These are phyloP conservation scores for Eupithecia vulgata DNA, from an alignment of 2,888 invertebrate species.

Conservation along the genomic window DNA sequence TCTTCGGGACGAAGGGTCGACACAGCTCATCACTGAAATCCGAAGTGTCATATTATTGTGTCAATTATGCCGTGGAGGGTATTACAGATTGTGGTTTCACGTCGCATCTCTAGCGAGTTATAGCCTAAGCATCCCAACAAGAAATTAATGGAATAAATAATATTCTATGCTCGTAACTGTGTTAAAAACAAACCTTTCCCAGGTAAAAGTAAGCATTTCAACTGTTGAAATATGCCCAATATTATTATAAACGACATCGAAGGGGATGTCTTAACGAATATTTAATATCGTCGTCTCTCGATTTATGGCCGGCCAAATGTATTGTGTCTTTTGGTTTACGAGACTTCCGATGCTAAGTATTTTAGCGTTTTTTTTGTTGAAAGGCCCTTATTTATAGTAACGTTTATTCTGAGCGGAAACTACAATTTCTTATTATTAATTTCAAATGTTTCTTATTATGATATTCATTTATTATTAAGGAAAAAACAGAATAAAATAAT, in stretches of 20 bases:
- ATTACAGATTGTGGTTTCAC: no score
- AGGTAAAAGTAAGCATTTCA: slow-evolving; percentile 46
- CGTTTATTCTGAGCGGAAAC: neutral
- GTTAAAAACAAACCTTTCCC: slow-evolving; percentile 34
- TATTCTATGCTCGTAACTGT: slow-evolving; percentile 30
- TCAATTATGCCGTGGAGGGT: no score
- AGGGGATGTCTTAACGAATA: slow-evolving; percentile 76
- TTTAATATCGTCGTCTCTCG: slow-evolving; percentile 69
- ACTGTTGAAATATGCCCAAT: slow-evolving; percentile 67
- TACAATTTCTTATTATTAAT: neutral
- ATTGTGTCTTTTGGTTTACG: slow-evolving; percentile 61
- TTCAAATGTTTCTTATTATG: no score
- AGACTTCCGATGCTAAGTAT: slow-evolving; percentile 36
- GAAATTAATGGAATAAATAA: no score
- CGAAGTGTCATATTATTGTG: no score
- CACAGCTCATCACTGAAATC: no score
- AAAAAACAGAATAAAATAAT: no score
- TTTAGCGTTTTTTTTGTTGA: slow-evolving; percentile 35
- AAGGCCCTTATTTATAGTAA: slow-evolving; percentile 40
- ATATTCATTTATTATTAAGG: no score
- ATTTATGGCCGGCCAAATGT: slow-evolving; percentile 67
- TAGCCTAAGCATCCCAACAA: no score
- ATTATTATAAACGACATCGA: slow-evolving; percentile 76
- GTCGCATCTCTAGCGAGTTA: no score
- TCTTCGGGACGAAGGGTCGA: no score